A percentile compares a stretch with the other conserved stretches of the same genome.
Conservation (phyloP, 2,888 invertebrate genomes). For the Zaprionus lineosus region DNA sequence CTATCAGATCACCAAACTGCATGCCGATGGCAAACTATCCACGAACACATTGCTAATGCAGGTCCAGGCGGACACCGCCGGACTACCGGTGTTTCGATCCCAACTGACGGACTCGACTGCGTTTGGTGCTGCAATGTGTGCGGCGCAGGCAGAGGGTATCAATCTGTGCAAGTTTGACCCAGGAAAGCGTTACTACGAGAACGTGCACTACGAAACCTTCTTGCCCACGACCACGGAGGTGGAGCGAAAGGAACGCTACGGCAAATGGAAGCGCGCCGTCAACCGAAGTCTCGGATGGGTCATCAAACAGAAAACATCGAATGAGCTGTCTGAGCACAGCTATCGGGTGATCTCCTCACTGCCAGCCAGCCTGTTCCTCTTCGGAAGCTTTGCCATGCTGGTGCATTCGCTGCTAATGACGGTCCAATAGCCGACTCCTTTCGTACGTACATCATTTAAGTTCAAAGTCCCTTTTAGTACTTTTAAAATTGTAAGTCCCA, state of each 20-base stretch:
- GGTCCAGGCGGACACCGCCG: constrained; percentile 96
- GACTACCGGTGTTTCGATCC: constrained; percentile 94
- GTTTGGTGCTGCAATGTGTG: constrained; percentile 96
- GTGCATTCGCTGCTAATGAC: constrained; percentile 66
- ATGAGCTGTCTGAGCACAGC: constrained; percentile 91
- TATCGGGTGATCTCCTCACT: constrained; percentile 90
- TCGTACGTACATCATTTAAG: neutral
- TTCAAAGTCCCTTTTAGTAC: no score
- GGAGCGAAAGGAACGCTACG: constrained; percentile 92
- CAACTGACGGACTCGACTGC: constrained; percentile 94
- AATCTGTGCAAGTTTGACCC: constrained; percentile 87
- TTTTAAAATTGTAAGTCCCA: no score
- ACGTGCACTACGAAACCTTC: constrained; percentile 88
- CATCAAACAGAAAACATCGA: constrained; percentile 87
- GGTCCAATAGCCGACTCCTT: constrained; percentile 10
- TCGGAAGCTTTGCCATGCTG: constrained; percentile 88
- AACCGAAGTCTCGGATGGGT: constrained; percentile 96
- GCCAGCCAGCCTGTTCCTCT: constrained; percentile 89
- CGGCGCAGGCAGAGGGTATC: constrained; percentile 90
- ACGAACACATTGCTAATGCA: constrained; percentile 96
- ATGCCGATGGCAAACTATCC: constrained; percentile 97
- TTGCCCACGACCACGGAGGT: constrained; percentile 91
- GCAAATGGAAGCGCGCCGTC: constrained; percentile 97
- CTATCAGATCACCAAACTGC: constrained; percentile 90
- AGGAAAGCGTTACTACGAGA: constrained; percentile 83